Conservation (phyloP, 1,140 invertebrate genomes). For the Drosophila grimshawi region DNA sequence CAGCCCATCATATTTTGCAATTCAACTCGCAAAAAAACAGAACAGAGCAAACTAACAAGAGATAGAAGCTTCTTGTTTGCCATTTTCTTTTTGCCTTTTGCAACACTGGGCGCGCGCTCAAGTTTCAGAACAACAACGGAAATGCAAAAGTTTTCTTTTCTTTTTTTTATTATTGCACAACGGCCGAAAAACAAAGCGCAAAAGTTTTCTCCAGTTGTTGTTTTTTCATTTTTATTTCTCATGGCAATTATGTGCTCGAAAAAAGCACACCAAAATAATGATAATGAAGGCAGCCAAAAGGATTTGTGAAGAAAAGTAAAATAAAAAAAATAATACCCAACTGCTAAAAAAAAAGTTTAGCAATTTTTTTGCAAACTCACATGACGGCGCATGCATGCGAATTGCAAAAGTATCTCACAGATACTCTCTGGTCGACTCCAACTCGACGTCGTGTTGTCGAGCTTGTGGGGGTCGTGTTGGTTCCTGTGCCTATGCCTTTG, state of each 20-base stretch:
- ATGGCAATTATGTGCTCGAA: slow-evolving; percentile 78
- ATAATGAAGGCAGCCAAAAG: slow-evolving; percentile 73
- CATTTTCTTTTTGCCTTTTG: slow-evolving; percentile 45
- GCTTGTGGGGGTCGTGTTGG: slow-evolving; percentile 5
- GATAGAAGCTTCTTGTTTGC: slow-evolving; percentile 52
- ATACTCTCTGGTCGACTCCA: slow-evolving; percentile 43
- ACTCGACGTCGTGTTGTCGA: background rate
- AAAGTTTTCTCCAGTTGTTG: slow-evolving; percentile 52
- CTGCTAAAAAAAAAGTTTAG: slow-evolving; percentile 38
- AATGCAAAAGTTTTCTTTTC: slow-evolving; percentile 69
- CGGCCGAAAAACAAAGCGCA: slow-evolving; percentile 67
- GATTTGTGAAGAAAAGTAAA: slow-evolving; percentile 71
- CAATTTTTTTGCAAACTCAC: slow-evolving; percentile 26
- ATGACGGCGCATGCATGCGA: slow-evolving; percentile 74
- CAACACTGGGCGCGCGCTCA: slow-evolving; percentile 54
- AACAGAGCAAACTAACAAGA: slow-evolving; percentile 35
- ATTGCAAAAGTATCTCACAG: slow-evolving; percentile 79
- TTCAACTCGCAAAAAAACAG: slow-evolving; percentile 50
- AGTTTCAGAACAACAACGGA: slow-evolving; percentile 82
- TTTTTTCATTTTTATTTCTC: slow-evolving; percentile 43
- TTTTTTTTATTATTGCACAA: slow-evolving; percentile 41
- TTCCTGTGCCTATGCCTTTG: slow-evolving; percentile 4
- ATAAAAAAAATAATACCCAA: slow-evolving; percentile 52
- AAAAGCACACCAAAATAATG: slow-evolving; percentile 63
- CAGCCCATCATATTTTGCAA: slow-evolving; percentile 77